Evolutionary conservation across 2,797 vertebrate species (phyloP).

Genomic region (Ispidina picta): DNA sequence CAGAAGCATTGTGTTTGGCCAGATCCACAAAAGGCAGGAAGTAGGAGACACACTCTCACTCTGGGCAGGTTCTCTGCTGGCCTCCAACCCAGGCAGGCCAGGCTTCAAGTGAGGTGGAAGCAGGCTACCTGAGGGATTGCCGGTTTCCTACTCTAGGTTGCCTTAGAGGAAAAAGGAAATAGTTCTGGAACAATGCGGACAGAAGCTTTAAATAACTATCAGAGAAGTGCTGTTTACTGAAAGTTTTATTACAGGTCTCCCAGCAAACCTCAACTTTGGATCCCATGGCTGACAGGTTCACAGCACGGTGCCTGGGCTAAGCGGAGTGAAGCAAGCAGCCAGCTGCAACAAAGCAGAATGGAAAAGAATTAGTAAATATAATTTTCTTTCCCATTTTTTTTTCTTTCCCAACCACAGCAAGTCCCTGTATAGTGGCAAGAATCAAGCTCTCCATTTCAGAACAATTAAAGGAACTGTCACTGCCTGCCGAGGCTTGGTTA

Average conservation of each 20-base stretch:
- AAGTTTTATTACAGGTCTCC: neutral
- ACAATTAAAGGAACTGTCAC: neutral
- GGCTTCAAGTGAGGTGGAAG: neutral
- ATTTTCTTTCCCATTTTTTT: neutral
- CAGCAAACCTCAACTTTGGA: neutral
- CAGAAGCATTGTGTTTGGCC: neutral
- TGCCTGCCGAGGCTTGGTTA: neutral
- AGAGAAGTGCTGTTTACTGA: neutral
- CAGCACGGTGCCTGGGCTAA: rapidly evolving
- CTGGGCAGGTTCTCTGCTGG: neutral
- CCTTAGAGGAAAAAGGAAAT: slow-evolving; percentile 55
- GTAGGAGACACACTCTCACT: neutral
- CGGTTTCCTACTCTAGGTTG: slow-evolving; percentile 9
- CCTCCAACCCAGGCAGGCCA: neutral
- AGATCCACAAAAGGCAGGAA: neutral
- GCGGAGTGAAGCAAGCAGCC: rapidly evolving
- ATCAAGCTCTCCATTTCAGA: neutral
- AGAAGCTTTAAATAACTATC: slow-evolving; percentile 11
- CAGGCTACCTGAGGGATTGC: neutral
- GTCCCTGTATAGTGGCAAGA: rapidly evolving
- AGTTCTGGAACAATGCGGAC: neutral
- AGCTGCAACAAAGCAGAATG: neutral
- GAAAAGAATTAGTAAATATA: neutral
- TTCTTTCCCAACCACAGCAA: neutral
- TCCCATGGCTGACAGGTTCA: neutral